A percentile compares a stretch with the other conserved stretches of the same genome.
Conservation (phyloP, 2,797 vertebrate genomes). For the Pteronotus mesoamericanus region DNA sequence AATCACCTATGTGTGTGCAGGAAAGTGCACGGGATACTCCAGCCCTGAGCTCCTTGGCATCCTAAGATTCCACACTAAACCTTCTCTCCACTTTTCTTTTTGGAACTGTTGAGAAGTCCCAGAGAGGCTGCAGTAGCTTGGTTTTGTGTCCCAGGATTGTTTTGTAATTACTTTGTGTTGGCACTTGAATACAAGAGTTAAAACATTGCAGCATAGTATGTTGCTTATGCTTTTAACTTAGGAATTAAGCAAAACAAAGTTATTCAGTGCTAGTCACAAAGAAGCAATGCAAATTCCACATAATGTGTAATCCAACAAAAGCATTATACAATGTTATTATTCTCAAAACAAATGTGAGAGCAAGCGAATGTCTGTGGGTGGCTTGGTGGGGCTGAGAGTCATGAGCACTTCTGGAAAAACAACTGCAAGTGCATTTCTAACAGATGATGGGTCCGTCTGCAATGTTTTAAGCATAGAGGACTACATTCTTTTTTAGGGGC, state of each 20-base stretch:
- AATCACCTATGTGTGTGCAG: neutral
- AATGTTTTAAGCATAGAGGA: neutral
- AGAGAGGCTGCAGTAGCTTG: slow-evolving; percentile 33
- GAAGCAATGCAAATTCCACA: slow-evolving; percentile 63
- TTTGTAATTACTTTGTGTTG: slow-evolving; percentile 53
- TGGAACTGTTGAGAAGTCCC: neutral
- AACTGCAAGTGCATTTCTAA: slow-evolving; percentile 64
- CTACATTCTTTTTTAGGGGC: slow-evolving; percentile 9
- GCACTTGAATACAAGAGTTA: slow-evolving; percentile 64
- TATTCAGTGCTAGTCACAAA: slow-evolving; percentile 67
- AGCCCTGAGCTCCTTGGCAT: neutral
- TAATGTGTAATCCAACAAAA: slow-evolving; percentile 71
- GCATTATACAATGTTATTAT: slow-evolving; percentile 70
- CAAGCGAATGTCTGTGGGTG: slow-evolving; percentile 72
- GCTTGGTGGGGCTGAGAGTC: slow-evolving; percentile 60
- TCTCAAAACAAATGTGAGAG: slow-evolving; percentile 74
- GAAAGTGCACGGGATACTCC: neutral
- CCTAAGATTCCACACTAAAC: neutral
- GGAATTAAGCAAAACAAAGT: slow-evolving; percentile 65
- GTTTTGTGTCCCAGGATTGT: slow-evolving; percentile 50
- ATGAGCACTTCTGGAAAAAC: slow-evolving; percentile 64
- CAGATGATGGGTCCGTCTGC: slow-evolving; percentile 50
- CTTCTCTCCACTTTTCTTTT: neutral
- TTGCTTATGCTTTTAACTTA: slow-evolving; percentile 58
- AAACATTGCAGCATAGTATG: slow-evolving; percentile 46